These are phyloP conservation scores for Himalopsyche japonica DNA, from an alignment of 2,888 invertebrate genomes.

Conservation along the genomic window DNA sequence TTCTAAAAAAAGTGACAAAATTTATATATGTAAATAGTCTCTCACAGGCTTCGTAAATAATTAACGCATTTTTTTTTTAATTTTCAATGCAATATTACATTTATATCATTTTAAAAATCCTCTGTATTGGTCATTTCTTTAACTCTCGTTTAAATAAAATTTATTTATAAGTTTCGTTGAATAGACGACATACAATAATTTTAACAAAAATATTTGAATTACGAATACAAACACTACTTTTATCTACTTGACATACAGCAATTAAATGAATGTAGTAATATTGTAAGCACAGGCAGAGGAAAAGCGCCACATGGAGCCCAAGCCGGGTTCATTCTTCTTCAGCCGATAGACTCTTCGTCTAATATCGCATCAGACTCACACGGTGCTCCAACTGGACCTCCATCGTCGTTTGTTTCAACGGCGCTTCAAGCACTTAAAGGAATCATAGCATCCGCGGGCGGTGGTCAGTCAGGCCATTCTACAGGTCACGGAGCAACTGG, in stretches of 20 bases:
- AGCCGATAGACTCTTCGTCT: constrained; percentile 54
- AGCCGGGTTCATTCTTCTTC: constrained; percentile 55
- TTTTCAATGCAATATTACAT: too few species aligned
- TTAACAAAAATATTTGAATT: background rate
- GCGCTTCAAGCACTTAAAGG: constrained; percentile 55
- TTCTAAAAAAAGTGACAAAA: too few species aligned
- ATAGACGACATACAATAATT: too few species aligned
- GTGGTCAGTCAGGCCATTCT: background rate
- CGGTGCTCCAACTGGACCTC: constrained; percentile 42
- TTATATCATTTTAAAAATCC: too few species aligned
- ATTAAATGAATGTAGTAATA: background rate
- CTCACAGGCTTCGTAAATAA: too few species aligned
- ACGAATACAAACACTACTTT: background rate
- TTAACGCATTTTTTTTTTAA: too few species aligned
- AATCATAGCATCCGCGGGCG: constrained; percentile 44
- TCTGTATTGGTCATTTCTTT: too few species aligned
- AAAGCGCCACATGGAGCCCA: constrained; percentile 48
- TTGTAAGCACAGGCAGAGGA: constrained; percentile 30
- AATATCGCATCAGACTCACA: constrained; percentile 45
- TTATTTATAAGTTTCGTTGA: too few species aligned
- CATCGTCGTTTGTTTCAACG: constrained; percentile 51
- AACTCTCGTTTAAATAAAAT: too few species aligned
- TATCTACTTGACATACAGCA: background rate
- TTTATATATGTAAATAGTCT: background rate
- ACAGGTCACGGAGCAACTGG: background rate